Base-by-base conservation (phyloP, 1,140 invertebrate genomes). In the Drosophila pachea region DNA sequence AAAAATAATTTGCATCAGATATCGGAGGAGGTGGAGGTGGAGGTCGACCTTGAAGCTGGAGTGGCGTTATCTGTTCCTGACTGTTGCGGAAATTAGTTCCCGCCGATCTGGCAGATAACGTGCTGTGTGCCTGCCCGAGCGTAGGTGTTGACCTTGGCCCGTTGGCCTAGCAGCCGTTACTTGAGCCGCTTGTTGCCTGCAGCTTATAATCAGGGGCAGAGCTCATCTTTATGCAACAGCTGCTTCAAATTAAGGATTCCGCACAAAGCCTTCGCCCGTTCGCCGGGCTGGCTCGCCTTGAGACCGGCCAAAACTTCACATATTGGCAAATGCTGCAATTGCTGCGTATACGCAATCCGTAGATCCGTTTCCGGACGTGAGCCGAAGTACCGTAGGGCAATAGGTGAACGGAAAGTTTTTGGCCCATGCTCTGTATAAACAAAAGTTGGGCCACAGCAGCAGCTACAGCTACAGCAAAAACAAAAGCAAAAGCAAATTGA, bases 401-500 rank as follows among this genome's bases (percentile, higher is more conserved):
- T 83, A 82, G 78, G 78, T 82, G 84, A 83, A 72, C 68, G 68
- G 67, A 82, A 82, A 64, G 83, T 83, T 74, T 70, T 72, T 43
- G 22, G 54, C 74, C 73, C 76, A 82, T 81, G 74, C 72, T 78
- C 74, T 82, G 67, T 45, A 55, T 78, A 83, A 83, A 75, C 78
- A 83, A 82, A 78, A 22, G 22, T 22, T 82, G 55, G 67, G 70
- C 71, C 63, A 33, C 58, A 69, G 72, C 62, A 60, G 59, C 62
- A 74, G 71, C n/a, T n/a, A 70, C 74, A 72, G 68, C n/a, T n/a
- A n/a, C n/a, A 2, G 12, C 11, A 6, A 12, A 43, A 5, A 5
- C 79, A 70, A 78, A 83, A 78, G 79, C 64, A 60, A 84, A 84
- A 77, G 64, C 65, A 83, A 82, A 82, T 82, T 82, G 75, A 83